These are phyloP conservation scores for Melipona quadrifasciata DNA, from an alignment of 1,140 invertebrate species.

Conservation along the genomic window DNA sequence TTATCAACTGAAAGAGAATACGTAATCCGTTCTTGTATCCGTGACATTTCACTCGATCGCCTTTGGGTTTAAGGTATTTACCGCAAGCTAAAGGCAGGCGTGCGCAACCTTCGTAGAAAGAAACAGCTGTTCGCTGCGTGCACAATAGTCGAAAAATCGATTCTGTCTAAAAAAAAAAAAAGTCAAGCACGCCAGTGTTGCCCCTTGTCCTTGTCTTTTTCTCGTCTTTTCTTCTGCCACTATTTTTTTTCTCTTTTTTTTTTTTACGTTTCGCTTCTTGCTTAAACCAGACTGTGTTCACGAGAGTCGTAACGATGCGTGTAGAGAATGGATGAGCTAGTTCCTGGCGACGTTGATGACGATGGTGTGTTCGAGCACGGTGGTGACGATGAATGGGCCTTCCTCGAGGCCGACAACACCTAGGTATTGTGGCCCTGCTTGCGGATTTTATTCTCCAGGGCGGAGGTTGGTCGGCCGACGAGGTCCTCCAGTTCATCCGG, in stretches of 20 bases:
- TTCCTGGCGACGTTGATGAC: constrained; percentile 76
- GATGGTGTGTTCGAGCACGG: constrained; percentile 76
- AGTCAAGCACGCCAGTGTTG: not conserved
- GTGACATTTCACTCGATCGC: constrained; percentile 3
- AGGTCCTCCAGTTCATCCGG: constrained; percentile 78
- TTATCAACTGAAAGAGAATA: constrained; percentile 15
- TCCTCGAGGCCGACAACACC: constrained; percentile 76
- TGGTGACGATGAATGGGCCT: constrained; percentile 71
- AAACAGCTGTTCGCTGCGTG: constrained; percentile 21
- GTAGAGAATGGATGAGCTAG: constrained; percentile 78
- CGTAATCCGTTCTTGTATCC: not conserved
- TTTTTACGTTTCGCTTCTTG: not conserved
- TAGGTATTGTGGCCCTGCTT: constrained; percentile 79
- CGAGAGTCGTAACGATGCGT: constrained; percentile 78
- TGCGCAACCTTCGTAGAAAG: constrained; percentile 23
- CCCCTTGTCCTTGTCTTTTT: not conserved
- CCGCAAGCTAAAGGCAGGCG: constrained; percentile 26
- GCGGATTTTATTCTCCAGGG: constrained; percentile 74
- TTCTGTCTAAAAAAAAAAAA: constrained; percentile 7
- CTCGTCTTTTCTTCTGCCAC: too few species aligned
- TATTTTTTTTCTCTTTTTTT: not conserved
- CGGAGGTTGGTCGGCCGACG: constrained; percentile 73
- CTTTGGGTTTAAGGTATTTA: too few species aligned
- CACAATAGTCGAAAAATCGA: constrained; percentile 1
- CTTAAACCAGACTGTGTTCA: constrained; percentile 78